These are phyloP conservation scores for Calyptommatus sinebrachiatus DNA, from an alignment of 2,113 vertebrate genomes.

Conservation along the genomic window DNA sequence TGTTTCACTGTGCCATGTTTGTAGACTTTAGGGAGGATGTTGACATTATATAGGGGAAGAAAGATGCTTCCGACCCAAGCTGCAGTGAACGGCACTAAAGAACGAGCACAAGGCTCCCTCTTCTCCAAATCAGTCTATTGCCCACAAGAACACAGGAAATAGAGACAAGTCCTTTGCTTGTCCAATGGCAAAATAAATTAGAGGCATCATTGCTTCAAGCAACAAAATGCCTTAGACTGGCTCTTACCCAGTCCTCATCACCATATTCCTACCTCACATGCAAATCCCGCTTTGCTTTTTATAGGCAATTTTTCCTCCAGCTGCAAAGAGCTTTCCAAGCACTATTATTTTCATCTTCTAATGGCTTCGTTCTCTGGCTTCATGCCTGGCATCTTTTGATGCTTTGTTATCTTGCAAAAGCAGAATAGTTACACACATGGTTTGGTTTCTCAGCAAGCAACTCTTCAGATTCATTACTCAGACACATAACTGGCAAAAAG, in stretches of 20 bases:
- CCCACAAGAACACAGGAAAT: no score
- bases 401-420: slow-evolving; percentile 64
- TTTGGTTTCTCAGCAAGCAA: slow-evolving; percentile 48
- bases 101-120: no score
- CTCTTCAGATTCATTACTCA: slow-evolving; percentile 61
- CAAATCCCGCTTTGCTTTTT: background rate
- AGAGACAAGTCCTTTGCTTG: no score
- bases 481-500: slow-evolving; percentile 31
- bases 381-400: slow-evolving; percentile 59
- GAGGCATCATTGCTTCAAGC: background rate
- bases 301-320: slow-evolving; percentile 1
- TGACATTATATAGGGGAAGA: no score
- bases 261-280: background rate
- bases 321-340: slow-evolving; percentile 29
- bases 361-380: slow-evolving; percentile 49
- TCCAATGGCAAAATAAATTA: no score
- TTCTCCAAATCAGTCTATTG: no score
- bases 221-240: background rate
- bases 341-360: slow-evolving; percentile 39
- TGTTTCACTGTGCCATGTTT: no score
- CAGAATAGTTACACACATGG: slow-evolving; percentile 44
- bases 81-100: no score
- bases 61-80: no score
- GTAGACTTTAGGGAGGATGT: no score
- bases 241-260: background rate